Conservation (phyloP, 2,888 invertebrate genomes). For the Branchipolynoe longqiensis region DNA sequence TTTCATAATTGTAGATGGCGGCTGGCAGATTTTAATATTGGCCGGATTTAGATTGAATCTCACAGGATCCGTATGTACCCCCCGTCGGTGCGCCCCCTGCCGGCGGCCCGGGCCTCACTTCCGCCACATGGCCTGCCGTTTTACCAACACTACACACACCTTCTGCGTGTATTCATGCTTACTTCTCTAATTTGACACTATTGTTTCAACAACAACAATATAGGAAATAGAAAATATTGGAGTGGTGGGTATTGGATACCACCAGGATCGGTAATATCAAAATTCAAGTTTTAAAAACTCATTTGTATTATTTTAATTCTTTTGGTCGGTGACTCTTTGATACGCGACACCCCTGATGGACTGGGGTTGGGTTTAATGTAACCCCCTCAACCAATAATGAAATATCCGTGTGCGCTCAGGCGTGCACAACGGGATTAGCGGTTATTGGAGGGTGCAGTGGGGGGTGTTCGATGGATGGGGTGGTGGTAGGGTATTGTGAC, state of each 20-base stretch:
- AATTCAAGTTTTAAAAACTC: too few species aligned
- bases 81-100: not conserved
- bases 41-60: conserved; percentile 47
- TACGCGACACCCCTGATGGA: too few species aligned
- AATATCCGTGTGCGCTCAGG: conserved; percentile 28
- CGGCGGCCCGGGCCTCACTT: not conserved
- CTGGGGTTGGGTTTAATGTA: conserved; percentile 6
- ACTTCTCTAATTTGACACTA: too few species aligned
- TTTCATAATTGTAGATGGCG: conserved; percentile 21
- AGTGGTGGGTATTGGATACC: too few species aligned
- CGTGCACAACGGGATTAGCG: conserved; percentile 39
- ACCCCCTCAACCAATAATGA: conserved; percentile 49
- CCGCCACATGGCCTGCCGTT: too few species aligned
- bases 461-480: not conserved
- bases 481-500: conserved; percentile 25
- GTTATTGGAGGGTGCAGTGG: conserved; percentile 7
- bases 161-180: too few species aligned
- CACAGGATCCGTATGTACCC: conserved; percentile 46
- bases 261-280: too few species aligned
- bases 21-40: conserved; percentile 46
- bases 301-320: too few species aligned
- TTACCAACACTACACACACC: too few species aligned
- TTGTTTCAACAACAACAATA: too few species aligned
- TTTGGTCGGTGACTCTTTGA: too few species aligned
- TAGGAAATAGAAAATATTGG: too few species aligned